Evolutionary conservation across 2,888 invertebrate species (phyloP).

Genomic region (Chrysolina haemoptera): DNA sequence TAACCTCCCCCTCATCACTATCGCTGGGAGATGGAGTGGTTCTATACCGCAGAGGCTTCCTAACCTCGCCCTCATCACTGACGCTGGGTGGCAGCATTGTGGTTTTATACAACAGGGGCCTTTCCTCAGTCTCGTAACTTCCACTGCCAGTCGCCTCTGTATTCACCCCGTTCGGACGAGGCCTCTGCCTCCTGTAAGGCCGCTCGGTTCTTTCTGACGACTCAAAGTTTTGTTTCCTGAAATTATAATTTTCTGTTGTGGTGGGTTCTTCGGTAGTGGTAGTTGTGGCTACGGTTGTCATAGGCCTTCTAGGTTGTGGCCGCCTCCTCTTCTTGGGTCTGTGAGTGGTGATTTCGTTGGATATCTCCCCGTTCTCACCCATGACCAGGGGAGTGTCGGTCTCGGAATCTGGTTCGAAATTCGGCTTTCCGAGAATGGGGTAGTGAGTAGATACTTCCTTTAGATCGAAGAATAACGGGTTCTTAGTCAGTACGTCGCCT

Average conservation of each 20-base stretch:
- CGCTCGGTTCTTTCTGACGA: conserved; percentile 52
- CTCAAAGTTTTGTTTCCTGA: conserved; percentile 51
- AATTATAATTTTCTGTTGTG: conserved; percentile 52
- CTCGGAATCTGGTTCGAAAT: conserved; percentile 38
- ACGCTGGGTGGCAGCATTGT: conserved; percentile 37
- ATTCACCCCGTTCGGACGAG: conserved; percentile 46
- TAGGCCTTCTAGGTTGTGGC: conserved; percentile 52
- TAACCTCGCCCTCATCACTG: conserved; percentile 37
- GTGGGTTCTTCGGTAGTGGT: conserved; percentile 46
- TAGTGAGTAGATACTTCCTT: conserved; percentile 70
- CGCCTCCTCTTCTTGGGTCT: conserved; percentile 51
- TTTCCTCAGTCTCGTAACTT: conserved; percentile 29
- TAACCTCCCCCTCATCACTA: background rate
- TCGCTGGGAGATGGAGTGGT: conserved; percentile 32
- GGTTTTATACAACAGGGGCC: conserved; percentile 34
- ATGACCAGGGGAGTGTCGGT: conserved; percentile 37
- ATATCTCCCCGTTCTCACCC: conserved; percentile 52
- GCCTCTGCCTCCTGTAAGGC: conserved; percentile 54
- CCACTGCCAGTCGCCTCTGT: conserved; percentile 15
- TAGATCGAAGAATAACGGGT: conserved; percentile 62
- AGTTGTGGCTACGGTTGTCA: conserved; percentile 47
- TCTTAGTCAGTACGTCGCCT: conserved; percentile 51
- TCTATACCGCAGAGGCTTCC: conserved; percentile 33
- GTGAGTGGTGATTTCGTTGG: conserved; percentile 58
- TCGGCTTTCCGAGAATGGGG: conserved; percentile 63